These are phyloP conservation scores for Apostichopus japonicus DNA, from an alignment of 35 echinoderm and acorn worm genomes.

Conservation along the genomic window DNA sequence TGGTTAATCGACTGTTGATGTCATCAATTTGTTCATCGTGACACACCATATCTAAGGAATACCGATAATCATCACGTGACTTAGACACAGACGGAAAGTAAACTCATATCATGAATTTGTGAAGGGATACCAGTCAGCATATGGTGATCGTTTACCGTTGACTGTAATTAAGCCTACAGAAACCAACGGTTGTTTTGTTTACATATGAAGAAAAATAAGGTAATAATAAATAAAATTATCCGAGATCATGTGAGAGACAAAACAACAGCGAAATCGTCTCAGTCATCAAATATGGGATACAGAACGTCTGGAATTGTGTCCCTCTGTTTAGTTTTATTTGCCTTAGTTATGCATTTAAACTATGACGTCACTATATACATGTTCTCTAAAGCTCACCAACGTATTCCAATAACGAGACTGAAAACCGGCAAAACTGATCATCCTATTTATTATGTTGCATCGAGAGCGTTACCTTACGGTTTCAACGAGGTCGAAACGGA, in stretches of 20 bases:
- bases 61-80: too few relatives aligned
- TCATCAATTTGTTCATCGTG: slow-evolving; percentile 14
- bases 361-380: not conserved
- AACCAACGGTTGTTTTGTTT: too few relatives aligned
- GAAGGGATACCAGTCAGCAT: too few relatives aligned
- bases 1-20: slow-evolving; percentile 5
- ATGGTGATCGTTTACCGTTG: too few relatives aligned
- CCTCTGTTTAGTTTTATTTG: not conserved
- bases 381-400: not conserved
- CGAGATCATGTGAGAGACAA: too few relatives aligned
- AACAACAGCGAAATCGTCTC: too few relatives aligned
- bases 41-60: not conserved
- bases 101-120: too few relatives aligned
- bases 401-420: not conserved
- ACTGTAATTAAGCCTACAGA: too few relatives aligned
- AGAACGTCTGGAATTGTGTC: not conserved
- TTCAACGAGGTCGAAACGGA: not conserved
- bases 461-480: not conserved
- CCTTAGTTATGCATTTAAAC: not conserved
- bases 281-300: not conserved
- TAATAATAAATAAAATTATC: too few relatives aligned
- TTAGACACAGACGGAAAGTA: too few relatives aligned
- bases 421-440: not conserved
- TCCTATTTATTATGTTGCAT: not conserved
- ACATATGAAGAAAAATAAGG: too few relatives aligned